Percentiles rank a stretch among this genome's conserved stretches.
phyloP scores from a whole-genome alignment of 2,797 vertebrate genomes.

The Syncerus caffer region DNA sequence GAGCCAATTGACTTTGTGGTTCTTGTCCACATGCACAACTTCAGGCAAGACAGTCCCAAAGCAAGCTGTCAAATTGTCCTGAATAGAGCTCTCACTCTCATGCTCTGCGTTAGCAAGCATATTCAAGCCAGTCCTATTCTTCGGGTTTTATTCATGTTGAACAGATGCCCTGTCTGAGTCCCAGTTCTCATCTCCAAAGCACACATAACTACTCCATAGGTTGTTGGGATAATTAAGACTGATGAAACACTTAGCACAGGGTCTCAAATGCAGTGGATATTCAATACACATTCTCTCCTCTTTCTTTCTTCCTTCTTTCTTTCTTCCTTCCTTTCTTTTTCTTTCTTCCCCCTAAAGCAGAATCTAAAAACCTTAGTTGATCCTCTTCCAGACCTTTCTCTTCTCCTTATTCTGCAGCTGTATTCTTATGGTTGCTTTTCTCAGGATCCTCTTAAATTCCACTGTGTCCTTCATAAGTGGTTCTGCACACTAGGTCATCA shows the following conservation, averaged over 20 bases:
- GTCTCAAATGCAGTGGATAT: neutral
- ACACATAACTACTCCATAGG: neutral
- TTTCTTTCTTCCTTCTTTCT: neutral
- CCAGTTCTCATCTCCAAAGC: neutral
- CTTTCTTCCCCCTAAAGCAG: neutral
- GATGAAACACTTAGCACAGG: neutral
- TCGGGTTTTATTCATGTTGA: neutral
- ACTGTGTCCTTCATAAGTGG: neutral
- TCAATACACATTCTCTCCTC: neutral
- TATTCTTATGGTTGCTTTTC: neutral
- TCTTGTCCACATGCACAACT: neutral
- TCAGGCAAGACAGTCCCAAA: neutral
- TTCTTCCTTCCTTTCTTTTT: neutral
- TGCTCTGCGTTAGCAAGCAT: neutral
- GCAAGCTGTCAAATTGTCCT: neutral
- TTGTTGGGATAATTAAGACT: neutral
- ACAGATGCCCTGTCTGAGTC: neutral
- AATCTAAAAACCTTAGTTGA: neutral
- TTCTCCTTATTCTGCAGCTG: neutral
- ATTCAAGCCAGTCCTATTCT: neutral
- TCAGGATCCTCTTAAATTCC: neutral
- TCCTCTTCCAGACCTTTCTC: neutral
- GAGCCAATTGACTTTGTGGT: neutral
- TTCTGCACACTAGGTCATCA: neutral
- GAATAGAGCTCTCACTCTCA: neutral